A percentile compares a stretch with the other conserved stretches of the same genome.
phyloP scores from a whole-genome alignment of 2,113 vertebrate genomes.

The Indicator maculatus region DNA sequence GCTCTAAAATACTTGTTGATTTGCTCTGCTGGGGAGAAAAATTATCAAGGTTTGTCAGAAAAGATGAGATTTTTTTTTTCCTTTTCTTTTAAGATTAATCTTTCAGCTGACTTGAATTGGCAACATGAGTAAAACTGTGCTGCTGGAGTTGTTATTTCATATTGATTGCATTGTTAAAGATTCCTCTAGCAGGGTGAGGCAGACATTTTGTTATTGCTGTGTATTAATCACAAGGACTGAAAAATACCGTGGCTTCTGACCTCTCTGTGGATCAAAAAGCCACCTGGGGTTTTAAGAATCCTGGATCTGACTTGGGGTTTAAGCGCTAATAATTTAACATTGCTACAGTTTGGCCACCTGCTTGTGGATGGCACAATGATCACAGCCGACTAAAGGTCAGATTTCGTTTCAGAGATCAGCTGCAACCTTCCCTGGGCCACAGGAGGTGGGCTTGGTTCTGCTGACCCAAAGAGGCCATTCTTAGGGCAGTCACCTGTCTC shows the following conservation, averaged over 20 bases:
- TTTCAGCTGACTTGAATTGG: background rate
- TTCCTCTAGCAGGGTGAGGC: slow-evolving; percentile 20
- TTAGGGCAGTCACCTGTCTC: background rate
- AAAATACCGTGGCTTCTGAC: background rate
- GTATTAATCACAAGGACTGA: slow-evolving; percentile 31
- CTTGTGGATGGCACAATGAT: background rate
- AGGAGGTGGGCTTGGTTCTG: background rate
- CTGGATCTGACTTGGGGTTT: background rate
- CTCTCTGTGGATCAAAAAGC: background rate
- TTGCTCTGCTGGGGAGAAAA: background rate
- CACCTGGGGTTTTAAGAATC: background rate
- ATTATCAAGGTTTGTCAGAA: background rate
- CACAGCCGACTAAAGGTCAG: background rate
- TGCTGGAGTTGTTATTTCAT: slow-evolving; percentile 15
- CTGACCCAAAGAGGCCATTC: background rate
- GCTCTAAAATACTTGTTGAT: background rate
- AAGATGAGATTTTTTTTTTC: background rate
- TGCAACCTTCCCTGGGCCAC: background rate
- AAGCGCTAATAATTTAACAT: background rate
- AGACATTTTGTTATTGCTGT: slow-evolving; percentile 20
- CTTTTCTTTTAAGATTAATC: slow-evolving; percentile 26
- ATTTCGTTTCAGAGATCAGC: background rate
- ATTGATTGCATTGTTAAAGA: slow-evolving; percentile 48
- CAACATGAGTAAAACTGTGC: slow-evolving; percentile 5
- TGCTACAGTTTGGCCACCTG: background rate